Percentiles rank a stretch among this genome's conserved stretches.
These are phyloP conservation scores for Trichacis sp. DNA, from an alignment of 2,888 invertebrate genomes.

Conservation along the genomic window DNA sequence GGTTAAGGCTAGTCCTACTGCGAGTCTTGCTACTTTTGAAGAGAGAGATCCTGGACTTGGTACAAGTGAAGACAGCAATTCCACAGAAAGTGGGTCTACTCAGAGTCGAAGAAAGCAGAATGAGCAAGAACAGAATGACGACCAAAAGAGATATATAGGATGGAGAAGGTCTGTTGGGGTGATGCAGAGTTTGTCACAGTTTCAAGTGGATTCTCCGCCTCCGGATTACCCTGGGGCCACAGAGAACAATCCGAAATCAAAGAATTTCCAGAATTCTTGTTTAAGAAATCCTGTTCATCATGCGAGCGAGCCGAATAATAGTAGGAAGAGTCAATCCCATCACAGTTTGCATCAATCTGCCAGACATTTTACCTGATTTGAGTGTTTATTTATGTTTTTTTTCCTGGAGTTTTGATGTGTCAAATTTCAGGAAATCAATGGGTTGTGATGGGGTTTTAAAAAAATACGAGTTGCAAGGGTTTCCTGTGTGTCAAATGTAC, in stretches of 20 bases:
- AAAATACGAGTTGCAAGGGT: too few relatives aligned
- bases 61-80: conserved; percentile 66
- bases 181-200: conserved; percentile 57
- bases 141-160: conserved; percentile 45
- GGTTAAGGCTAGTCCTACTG: conserved; percentile 52
- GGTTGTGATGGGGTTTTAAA: too few relatives aligned
- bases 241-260: conserved; percentile 27
- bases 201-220: conserved; percentile 51
- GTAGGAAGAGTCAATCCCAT: conserved; percentile 71
- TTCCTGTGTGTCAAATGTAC: too few relatives aligned
- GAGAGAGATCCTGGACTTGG: conserved; percentile 64
- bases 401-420: too few relatives aligned
- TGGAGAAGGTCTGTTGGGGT: conserved; percentile 62
- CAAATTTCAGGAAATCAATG: too few relatives aligned
- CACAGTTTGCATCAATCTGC: conserved; percentile 72
- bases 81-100: conserved; percentile 64
- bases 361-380: too few relatives aligned
- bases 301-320: conserved; percentile 26
- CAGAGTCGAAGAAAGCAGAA: conserved; percentile 57
- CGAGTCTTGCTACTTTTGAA: conserved; percentile 57
- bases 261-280: conserved; percentile 35
- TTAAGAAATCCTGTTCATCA: conserved; percentile 38
- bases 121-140: conserved; percentile 36
- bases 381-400: too few relatives aligned
- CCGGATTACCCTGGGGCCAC: conserved; percentile 60